Base-by-base conservation (phyloP, 1,140 invertebrate genomes). In the Ruditapes philippinarum region DNA sequence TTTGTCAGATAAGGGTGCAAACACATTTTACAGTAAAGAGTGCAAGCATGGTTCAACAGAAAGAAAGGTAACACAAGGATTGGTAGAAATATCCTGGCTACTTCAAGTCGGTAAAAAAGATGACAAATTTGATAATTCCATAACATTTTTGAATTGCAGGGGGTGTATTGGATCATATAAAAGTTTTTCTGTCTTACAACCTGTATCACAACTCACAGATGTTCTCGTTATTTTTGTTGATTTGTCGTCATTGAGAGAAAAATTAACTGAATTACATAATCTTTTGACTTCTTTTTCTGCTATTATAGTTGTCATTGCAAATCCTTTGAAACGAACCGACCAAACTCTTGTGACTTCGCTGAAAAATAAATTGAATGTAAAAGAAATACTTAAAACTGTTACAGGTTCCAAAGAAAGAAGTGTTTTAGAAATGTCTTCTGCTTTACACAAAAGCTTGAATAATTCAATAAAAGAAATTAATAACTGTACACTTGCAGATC, bases 31-130 rank as follows among this genome's bases (percentile, higher is more conserved):
- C 42, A 40, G 22, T 42, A 40, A 42, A n/a, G 70, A 45, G 7
- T 42, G 36, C n/a, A 4, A 14, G n/a, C 12, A 2, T 25, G 70
- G 70, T 11, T 42, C 11, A 11, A n/a, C n/a, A 14, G 9, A 28
- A 74, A 74, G 40, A 22, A 5, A 3, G 4, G 1, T 42, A 7
- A 33, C 28, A 25, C 9, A 11, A 5, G 70, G 70, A 1, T 74
- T n/a, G 40, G n/a, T 74, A 19, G 70, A 74, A 74, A 40, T 45
- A n/a, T 40, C n/a, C 42, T 74, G 70, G 70, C n/a, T 74, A 5
- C 70, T 12, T 1, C 2, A 11, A n/a, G 9, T 36, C 1, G 22
- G 17, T 14, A n/a, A 12, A 42, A 12, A 4, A 5, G 1, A n/a
- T n/a, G n/a, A n/a, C n/a, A 7, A 42, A 42, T 42, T 42, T 74